Conservation (phyloP, 2,888 invertebrate genomes). For the Flexamia atlantica region DNA sequence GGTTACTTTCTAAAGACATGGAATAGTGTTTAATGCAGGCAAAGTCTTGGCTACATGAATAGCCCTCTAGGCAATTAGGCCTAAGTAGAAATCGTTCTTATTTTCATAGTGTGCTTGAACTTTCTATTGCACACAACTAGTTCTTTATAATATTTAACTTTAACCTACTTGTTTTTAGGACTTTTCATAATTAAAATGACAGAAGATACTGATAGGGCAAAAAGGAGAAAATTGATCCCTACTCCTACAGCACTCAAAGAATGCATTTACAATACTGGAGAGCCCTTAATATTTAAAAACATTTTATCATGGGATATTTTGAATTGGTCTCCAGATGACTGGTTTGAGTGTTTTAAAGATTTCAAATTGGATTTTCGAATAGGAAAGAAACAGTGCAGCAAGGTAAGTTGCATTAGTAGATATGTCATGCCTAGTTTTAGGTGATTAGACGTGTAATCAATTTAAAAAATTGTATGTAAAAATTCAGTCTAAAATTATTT, state of each 20-base stretch:
- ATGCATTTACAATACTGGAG: conserved; percentile 66
- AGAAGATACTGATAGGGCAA: not conserved
- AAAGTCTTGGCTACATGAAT: no score
- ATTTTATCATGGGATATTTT: conserved; percentile 79
- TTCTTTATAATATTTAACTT: no score
- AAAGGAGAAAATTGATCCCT: not conserved
- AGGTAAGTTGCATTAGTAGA: conserved; percentile 56
- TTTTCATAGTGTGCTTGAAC: no score
- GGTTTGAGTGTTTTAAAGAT: conserved; percentile 79
- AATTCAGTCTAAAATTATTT: no score
- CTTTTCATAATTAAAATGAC: not conserved
- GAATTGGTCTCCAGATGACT: conserved; percentile 80
- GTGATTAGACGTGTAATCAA: no score
- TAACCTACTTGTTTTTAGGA: not conserved
- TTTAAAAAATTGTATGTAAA: no score
- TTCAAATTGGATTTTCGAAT: conserved; percentile 79
- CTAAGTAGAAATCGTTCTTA: no score
- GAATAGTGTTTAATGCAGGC: no score
- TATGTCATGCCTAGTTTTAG: no score
- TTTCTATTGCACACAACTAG: no score
- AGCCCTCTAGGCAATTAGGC: no score
- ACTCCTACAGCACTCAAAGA: conserved; percentile 14
- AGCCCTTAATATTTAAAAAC: conserved; percentile 78
- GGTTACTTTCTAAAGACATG: no score
- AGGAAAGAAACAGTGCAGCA: conserved; percentile 71